Evolutionary conservation across 2,888 invertebrate species (phyloP), one percentile per base, ranked within the genome.

Genomic region (Lithophane leautieri): DNA sequence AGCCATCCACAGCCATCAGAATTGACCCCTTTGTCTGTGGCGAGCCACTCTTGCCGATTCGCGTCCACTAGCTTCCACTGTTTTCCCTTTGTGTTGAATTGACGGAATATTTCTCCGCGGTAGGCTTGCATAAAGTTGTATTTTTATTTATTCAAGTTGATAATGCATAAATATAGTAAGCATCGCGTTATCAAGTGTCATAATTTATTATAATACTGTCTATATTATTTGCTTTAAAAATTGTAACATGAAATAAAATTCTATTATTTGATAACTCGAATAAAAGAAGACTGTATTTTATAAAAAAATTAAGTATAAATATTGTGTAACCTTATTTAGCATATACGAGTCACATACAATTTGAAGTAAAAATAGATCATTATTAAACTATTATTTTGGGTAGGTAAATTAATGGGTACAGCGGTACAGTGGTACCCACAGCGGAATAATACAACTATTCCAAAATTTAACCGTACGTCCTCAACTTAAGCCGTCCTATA

Each of bases 21-120:
- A 91, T 90, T 85, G 89, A 87, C 86, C 88, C 90, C 91, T 92
- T 92, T 91, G 90, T 92, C 89, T 89, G 85, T 66, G 72, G 79
- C 25, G n/a, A 83, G 50, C 72, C 84, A 76, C 79, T 77, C 75
- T 74, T 70, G 50, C 78, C 85, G 80, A 82, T 84, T 72, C 72
- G 16, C 47, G 4, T 47, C 19, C 47, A 16, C 14, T 6, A 47
- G 52, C 68, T 70, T 68, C 73, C 56, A 73, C 71, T 75, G 73
- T 80, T 76, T 76, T 73, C 81, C 81, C 86, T 88, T 87, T 86
- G 85, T 86, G 81, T 80, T 73, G 63, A 73, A 75, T 79, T 74
- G 81, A 79, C 60, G 76, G 75, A 78, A 77, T 79, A 73, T 78
- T 80, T 80, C 50, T 65, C 76, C 76, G 28, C 40, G n/a, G 19